These are phyloP conservation scores for Lepidurus couesii DNA, from an alignment of 1,140 invertebrate genomes.

Conservation along the genomic window DNA sequence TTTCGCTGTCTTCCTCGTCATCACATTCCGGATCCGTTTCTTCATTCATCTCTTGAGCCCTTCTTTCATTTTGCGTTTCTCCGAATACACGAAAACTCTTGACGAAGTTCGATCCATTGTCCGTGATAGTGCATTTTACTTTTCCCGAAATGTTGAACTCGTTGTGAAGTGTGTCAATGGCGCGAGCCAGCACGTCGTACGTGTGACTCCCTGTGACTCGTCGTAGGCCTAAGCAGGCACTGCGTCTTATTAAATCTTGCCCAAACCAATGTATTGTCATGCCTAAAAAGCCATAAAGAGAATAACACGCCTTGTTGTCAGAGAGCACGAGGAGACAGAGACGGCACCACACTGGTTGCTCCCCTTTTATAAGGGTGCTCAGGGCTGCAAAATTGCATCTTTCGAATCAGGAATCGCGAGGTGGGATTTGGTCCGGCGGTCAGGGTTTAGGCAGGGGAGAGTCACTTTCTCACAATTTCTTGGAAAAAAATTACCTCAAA, in stretches of 20 bases:
- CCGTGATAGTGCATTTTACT: slow-evolving; percentile 31
- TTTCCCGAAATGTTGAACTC: slow-evolving; percentile 30
- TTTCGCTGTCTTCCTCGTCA: slow-evolving; percentile 23
- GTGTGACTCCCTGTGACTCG: slow-evolving; percentile 10
- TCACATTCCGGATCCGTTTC: neutral
- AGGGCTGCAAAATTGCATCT: no score
- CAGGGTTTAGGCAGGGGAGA: no score
- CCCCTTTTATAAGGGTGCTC: no score
- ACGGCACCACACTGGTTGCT: no score
- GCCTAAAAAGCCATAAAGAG: neutral
- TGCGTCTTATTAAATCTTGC: neutral
- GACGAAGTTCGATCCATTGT: slow-evolving; percentile 33
- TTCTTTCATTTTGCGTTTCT: no score
- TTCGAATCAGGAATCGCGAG: no score
- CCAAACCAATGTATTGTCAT: neutral
- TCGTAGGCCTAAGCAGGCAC: slow-evolving; percentile 15
- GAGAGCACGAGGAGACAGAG: no score
- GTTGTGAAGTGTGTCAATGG: slow-evolving; percentile 27
- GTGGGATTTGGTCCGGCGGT: no score
- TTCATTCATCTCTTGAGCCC: no score
- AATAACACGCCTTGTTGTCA: no score
- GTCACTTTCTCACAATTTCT: no score
- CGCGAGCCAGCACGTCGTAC: slow-evolving; percentile 32
- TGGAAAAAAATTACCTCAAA: no score
- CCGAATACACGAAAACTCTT: slow-evolving; percentile 34